Conservation (phyloP, 2,797 vertebrate genomes). For the Nannoperca obscura region DNA sequence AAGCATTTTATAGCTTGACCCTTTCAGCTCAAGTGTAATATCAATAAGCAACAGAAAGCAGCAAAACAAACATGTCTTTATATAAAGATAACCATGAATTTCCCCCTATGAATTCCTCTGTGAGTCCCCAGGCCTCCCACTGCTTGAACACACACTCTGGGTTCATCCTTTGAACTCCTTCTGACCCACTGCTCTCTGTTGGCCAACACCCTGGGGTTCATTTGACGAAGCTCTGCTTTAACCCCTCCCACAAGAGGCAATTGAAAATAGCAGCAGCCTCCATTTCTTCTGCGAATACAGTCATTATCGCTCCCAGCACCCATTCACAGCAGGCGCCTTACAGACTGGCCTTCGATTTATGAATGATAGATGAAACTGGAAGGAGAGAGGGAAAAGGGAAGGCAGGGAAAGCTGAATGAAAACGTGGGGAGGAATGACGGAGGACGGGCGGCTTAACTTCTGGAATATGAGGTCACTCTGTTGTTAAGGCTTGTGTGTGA, state of each 20-base stretch:
- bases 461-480: slow-evolving; percentile 30
- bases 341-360: slow-evolving; percentile 43
- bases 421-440: not conserved
- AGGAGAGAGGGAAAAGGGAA: slow-evolving; percentile 12
- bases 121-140: not conserved
- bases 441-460: slow-evolving; percentile 10
- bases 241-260: slow-evolving; percentile 19
- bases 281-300: slow-evolving; percentile 51
- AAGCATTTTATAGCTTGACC: not conserved
- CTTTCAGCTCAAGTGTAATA: not conserved
- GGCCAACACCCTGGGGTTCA: slow-evolving; percentile 43
- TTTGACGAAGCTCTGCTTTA: slow-evolving; percentile 26
- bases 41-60: not conserved
- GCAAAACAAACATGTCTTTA: not conserved
- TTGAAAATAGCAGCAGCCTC: slow-evolving; percentile 55
- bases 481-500: not conserved
- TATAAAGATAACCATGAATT: not conserved
- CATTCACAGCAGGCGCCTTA: slow-evolving; percentile 35
- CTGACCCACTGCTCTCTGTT: slow-evolving; percentile 30
- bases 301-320: slow-evolving; percentile 45
- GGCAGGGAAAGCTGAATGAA: not conserved
- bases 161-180: slow-evolving; percentile 21
- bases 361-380: slow-evolving; percentile 63
- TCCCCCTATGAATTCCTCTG: not conserved
- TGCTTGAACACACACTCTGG: not conserved